Base-by-base conservation (phyloP, 1,140 invertebrate genomes). In the Apocrypta bakeri region DNA sequence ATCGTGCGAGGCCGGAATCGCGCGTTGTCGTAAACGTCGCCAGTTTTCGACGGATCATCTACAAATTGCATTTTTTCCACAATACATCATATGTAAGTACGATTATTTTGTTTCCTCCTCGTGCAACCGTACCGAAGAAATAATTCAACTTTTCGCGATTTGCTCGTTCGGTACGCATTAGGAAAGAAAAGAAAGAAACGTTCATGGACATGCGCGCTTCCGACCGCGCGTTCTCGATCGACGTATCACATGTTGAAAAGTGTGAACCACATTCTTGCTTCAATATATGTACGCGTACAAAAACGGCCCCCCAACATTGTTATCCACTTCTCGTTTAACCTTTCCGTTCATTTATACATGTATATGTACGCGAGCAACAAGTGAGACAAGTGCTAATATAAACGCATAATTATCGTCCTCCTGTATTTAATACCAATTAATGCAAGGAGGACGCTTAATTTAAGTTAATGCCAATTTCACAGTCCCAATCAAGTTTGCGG, bases 181-280 rank as follows among this genome's bases (percentile, higher is more conserved):
- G 14, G 69, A 37, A 12, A 72, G 33, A 37, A 9, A 9, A 37
- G 33, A 37, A 56, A 56, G 1, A 56, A 17, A 56, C 4, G 7
- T 7, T 21, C 21, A 29, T 66, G 6, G 25, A 8, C 27, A 27
- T 3, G 61, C 42, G 56, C 27, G 1, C n/a, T 72, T 69, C 56
- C 24, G 64, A 11, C 37, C 56, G 25, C 27, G 48, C 37, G 78
- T 76, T 82, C n/a, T n/a, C 82, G 83, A 87, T 84, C 82, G 86
- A 87, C 86, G 87, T 91, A 92, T 92, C 90, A 91, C 90, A 90
- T 90, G 84, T 89, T 90, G 76, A 87, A 90, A 89, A 88, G 84
- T 88, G 86, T 87, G 85, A 90, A 89, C 85, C 86, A 88, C 86
- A 85, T 86, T 87, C 73, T 64, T 82, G n/a, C 27, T 82, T 56